Evolutionary conservation across 2,797 vertebrate species (phyloP).

Genomic region (Saguinus oedipus): DNA sequence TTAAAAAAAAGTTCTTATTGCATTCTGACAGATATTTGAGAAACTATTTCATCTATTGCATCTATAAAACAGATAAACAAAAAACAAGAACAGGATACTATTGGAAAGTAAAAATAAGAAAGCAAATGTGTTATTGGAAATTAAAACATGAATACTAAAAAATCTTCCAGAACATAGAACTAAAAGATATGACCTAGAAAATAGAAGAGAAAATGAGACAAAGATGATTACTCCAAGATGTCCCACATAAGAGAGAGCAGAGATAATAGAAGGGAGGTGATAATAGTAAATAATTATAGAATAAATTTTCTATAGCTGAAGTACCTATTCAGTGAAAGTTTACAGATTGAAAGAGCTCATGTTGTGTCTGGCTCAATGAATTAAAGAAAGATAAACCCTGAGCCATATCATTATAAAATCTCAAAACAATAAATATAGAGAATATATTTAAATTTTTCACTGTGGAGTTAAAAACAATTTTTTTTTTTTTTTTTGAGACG

Average conservation of each 20-base stretch:
- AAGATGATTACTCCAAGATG: background rate
- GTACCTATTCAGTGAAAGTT: background rate
- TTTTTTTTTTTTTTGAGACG: no score
- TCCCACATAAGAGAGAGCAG: background rate
- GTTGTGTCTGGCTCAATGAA: background rate
- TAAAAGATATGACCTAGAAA: background rate
- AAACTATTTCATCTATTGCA: background rate
- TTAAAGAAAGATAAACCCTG: background rate
- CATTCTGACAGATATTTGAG: background rate
- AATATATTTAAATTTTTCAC: background rate
- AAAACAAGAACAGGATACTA: background rate
- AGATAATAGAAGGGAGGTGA: background rate
- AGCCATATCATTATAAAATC: background rate
- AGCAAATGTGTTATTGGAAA: background rate
- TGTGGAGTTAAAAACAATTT: background rate
- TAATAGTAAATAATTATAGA: background rate
- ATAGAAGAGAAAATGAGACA: background rate
- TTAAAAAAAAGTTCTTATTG: background rate
- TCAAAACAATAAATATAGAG: background rate
- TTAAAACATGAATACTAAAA: constrained; percentile 1
- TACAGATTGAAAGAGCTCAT: background rate
- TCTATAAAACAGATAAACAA: background rate
- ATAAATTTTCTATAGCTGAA: background rate
- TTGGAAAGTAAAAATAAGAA: constrained; percentile 28
- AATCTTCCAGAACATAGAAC: background rate